Percentiles rank a stretch among this genome's conserved stretches.
Conservation (phyloP, 35 echinoderm and acorn worm species). For the Ophioderma brevispina region DNA sequence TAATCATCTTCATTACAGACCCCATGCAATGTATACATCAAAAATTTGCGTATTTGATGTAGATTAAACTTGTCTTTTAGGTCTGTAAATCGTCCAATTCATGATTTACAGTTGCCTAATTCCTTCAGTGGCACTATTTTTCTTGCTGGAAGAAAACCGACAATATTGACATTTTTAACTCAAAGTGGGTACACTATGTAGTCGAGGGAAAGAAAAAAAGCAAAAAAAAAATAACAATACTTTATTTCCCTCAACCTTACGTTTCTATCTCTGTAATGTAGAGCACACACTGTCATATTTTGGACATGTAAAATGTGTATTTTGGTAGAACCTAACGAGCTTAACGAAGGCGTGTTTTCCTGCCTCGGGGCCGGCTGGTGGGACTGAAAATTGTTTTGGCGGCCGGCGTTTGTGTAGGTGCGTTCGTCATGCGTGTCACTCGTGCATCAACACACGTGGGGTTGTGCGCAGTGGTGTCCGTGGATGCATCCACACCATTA, state of each 20-base stretch:
- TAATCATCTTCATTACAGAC: conserved; percentile 89
- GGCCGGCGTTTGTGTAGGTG: too few species aligned
- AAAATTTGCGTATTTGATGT: conserved; percentile 75
- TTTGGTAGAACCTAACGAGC: too few species aligned
- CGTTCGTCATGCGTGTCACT: too few species aligned
- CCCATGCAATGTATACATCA: conserved; percentile 89
- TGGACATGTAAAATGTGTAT: too few species aligned
- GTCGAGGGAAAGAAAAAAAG: too few species aligned
- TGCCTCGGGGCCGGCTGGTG: too few species aligned
- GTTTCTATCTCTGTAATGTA: neutral
- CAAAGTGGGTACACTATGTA: neutral
- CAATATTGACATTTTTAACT: neutral
- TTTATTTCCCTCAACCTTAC: neutral
- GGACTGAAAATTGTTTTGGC: too few species aligned
- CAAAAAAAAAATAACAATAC: too few species aligned
- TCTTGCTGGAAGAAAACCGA: neutral
- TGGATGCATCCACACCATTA: too few species aligned
- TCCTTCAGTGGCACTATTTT: neutral
- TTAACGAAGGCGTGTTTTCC: too few species aligned
- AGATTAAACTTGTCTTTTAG: conserved; percentile 28
- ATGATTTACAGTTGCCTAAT: neutral
- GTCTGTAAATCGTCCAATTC: neutral
- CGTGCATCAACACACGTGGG: too few species aligned
- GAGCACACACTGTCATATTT: neutral
- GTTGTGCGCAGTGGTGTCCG: too few species aligned